These are phyloP conservation scores for Cuculus canorus DNA, from an alignment of 2,797 vertebrate species.

Conservation along the genomic window DNA sequence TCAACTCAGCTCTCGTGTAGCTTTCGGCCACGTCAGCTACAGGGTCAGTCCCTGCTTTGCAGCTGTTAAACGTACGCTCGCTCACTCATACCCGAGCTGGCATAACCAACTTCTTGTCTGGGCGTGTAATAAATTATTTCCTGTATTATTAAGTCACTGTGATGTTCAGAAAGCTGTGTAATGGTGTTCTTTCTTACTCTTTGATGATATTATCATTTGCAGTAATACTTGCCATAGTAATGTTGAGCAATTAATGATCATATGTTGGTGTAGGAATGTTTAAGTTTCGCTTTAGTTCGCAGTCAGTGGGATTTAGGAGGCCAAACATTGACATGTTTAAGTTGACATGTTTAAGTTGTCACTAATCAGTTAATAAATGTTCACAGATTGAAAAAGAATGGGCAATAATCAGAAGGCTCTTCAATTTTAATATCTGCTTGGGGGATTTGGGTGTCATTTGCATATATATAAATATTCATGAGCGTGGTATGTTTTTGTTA, in stretches of 20 bases:
- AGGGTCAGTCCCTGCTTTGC: background rate
- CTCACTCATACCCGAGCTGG: background rate
- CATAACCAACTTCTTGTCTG: background rate
- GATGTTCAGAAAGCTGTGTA: background rate
- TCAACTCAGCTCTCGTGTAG: background rate
- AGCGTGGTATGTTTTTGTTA: background rate
- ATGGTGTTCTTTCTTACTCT: background rate
- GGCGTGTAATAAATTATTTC: background rate
- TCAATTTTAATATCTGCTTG: background rate
- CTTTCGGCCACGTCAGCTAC: background rate
- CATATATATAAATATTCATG: background rate
- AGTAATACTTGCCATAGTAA: background rate
- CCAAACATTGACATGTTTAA: background rate
- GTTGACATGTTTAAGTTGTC: constrained; percentile 7
- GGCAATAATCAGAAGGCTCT: background rate
- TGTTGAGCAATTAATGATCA: background rate
- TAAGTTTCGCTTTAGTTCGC: background rate
- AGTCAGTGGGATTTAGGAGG: background rate
- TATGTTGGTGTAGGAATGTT: background rate
- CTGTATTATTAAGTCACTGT: accelerated
- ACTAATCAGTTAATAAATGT: background rate
- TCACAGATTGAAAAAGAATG: background rate
- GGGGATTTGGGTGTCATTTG: background rate
- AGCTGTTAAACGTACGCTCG: accelerated
- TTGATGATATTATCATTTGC: background rate